Evolutionary conservation across 1,140 invertebrate species (phyloP), one percentile per base, ranked within the genome.

Genomic region (Lasaia peninsularis): DNA sequence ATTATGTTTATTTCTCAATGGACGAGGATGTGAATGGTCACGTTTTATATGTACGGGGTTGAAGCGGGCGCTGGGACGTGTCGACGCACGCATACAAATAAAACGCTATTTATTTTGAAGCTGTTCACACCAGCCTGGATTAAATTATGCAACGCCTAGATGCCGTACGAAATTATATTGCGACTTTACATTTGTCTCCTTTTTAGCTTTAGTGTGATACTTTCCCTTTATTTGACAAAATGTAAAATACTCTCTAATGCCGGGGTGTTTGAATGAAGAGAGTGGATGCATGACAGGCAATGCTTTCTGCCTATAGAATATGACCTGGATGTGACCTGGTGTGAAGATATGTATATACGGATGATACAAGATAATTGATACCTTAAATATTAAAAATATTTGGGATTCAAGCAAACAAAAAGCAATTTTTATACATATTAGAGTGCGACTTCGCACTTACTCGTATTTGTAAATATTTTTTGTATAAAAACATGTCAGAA

Each of bases 41-140:
- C 80, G 83, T 84, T 81, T 72, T 73, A 73, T 81, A 73, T 79
- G 67, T 63, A 69, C 67, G 60, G 66, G 73, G 81, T 84, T 80
- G 78, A 72, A 77, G 71, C 67, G 75, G 69, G 64, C 62, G 59
- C 56, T 60, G 64, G 71, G 59, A 78, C 79, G 75, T 78, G 77
- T 60, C 70, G 62, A 64, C 70, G 73, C 63, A 72, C 67, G 68
- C 62, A 75, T 75, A 76, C 69, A 75, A 73, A 80, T 71, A 75
- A 31, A 58, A 62, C 52, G 52, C 56, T 48, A 72, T 79, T 78
- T 78, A 48, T 64, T 61, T 61, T 60, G 35, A 53, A 64, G 59
- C 58, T 60, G 68, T 70, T 74, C 69, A 62, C 73, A 64, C 61
- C 58, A 63, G 55, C 62, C 68, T 60, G 63, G 65, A 75, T 80